These are phyloP conservation scores for Myotis yumanensis DNA, from an alignment of 2,113 vertebrate species.

Conservation along the genomic window DNA sequence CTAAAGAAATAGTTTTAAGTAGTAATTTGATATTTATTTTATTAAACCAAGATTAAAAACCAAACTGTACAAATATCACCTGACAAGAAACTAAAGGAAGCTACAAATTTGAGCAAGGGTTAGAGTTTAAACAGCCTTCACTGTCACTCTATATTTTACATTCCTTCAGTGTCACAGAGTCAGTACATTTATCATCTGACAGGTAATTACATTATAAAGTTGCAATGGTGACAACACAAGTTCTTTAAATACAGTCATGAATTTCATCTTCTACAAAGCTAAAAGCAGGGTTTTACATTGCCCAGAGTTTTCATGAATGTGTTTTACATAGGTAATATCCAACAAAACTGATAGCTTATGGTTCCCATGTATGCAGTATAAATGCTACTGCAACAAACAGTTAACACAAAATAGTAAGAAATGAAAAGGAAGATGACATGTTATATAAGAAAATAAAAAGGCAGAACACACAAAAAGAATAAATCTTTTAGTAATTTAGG, in stretches of 20 bases:
- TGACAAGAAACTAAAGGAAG: conserved; percentile 80
- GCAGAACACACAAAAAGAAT: neutral
- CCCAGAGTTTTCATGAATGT: neutral
- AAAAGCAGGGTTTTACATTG: conserved; percentile 50
- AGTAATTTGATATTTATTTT: conserved; percentile 79
- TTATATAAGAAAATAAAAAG: conserved; percentile 1
- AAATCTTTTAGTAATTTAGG: neutral
- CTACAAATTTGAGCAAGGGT: conserved; percentile 81
- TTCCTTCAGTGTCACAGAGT: conserved; percentile 82
- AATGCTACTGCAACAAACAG: conserved; percentile 53
- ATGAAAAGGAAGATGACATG: neutral
- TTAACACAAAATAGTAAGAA: conserved; percentile 45
- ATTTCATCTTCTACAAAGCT: conserved; percentile 77
- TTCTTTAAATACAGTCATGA: conserved; percentile 80
- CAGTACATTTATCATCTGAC: conserved; percentile 82
- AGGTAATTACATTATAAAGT: conserved; percentile 84
- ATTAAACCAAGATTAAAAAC: conserved; percentile 82
- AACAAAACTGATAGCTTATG: neutral
- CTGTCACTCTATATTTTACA: conserved; percentile 77
- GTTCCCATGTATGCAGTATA: conserved; percentile 57
- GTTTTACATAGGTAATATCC: conserved; percentile 54
- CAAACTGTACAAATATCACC: conserved; percentile 81
- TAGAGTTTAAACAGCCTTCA: conserved; percentile 79
- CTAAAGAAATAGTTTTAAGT: conserved; percentile 82
- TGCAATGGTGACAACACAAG: conserved; percentile 79